Evolutionary conservation across 2,888 invertebrate species (phyloP).

Genomic region (Venustoraphidia nigricollis): DNA sequence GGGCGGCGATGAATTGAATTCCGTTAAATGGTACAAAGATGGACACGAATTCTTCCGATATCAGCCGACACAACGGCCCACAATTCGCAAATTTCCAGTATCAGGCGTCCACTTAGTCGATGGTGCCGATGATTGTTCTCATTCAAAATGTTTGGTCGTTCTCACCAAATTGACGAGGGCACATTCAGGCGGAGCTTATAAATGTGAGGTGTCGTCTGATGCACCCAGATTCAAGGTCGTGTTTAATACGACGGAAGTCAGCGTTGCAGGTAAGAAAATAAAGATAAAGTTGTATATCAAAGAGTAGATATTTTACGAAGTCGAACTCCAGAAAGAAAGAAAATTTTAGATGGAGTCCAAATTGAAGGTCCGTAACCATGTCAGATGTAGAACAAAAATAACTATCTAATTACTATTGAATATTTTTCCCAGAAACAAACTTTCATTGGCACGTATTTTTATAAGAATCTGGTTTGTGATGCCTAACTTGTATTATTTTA

Average conservation of each 20-base stretch:
- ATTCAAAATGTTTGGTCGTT: constrained; percentile 22
- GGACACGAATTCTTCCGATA: constrained; percentile 32
- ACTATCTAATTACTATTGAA: too few species aligned
- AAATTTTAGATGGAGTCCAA: too few species aligned
- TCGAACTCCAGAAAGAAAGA: too few species aligned
- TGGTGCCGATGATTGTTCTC: too few species aligned
- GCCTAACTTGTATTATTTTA: too few species aligned
- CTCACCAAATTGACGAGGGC: constrained; percentile 24
- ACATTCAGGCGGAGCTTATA: constrained; percentile 35
- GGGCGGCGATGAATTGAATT: constrained; percentile 31
- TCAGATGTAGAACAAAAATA: too few species aligned
- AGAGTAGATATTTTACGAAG: too few species aligned
- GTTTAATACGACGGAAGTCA: constrained; percentile 39
- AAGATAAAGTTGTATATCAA: too few species aligned
- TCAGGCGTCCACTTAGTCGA: constrained; percentile 23
- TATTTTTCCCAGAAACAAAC: too few species aligned
- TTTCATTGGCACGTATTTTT: too few species aligned
- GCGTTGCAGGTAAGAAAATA: constrained; percentile 34
- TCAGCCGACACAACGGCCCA: constrained; percentile 20
- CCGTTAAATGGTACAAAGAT: constrained; percentile 35
- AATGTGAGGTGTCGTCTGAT: constrained; percentile 46
- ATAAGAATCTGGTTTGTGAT: too few species aligned
- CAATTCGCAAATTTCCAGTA: constrained; percentile 24
- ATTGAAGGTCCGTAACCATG: too few species aligned
- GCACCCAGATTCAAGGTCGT: constrained; percentile 41